A percentile compares a stretch with the other conserved stretches of the same genome.
Conservation (phyloP, 1,140 invertebrate genomes). For the Papilio helenus region DNA sequence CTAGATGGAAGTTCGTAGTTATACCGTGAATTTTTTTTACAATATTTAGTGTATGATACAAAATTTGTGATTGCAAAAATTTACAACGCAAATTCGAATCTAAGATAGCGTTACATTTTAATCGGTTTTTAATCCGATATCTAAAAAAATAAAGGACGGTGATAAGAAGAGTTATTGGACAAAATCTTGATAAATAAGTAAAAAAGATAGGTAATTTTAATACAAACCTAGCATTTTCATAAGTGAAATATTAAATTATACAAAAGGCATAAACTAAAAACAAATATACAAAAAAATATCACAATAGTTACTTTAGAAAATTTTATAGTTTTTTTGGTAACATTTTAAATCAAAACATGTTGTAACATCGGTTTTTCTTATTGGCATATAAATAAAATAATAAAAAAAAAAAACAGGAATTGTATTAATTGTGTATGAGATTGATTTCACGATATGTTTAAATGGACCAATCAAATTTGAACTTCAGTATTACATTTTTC, state of each 20-base stretch:
- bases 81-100: not conserved
- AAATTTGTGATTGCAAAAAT: not conserved
- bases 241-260: not conserved
- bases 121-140: not conserved
- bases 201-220: not conserved
- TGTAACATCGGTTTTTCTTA: not conserved
- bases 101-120: not conserved
- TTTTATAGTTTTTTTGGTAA: not conserved
- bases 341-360: not conserved
- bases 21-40: not conserved
- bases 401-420: not conserved
- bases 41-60: not conserved
- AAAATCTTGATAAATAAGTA: not conserved
- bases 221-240: not conserved
- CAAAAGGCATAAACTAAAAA: not conserved
- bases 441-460: conserved; percentile 9
- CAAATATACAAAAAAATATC: conserved; percentile 4
- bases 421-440: not conserved
- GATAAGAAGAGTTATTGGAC: not conserved
- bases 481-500: not conserved
- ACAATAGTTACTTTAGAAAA: not conserved
- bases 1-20: not conserved
- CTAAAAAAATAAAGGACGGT: not conserved
- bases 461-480: not conserved
- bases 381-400: too few species aligned